Base-by-base conservation (phyloP, 2,888 invertebrate species). In the Heliconius aoede region DNA sequence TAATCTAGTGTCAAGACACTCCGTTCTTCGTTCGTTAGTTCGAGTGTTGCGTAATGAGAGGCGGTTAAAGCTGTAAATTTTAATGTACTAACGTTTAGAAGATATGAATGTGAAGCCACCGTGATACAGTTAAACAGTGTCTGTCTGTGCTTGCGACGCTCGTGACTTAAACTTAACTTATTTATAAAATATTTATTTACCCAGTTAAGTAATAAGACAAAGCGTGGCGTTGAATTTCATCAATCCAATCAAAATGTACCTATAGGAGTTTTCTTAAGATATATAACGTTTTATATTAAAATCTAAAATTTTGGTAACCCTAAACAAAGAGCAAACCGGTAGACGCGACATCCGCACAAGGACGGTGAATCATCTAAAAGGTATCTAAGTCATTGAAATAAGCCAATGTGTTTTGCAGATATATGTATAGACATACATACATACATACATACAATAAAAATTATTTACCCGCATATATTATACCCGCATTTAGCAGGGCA, bases 341-440 rank as follows among this genome's bases (percentile, higher is more conserved):
- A 74, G 74, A 67, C 26, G 36, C 36, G 55, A 69, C 51, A 55
- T 69, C 55, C 69, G 73, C 55, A 24, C 65, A 74, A 68, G 74
- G 74, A 61, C 60, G 28, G 55, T 74, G 68, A 74, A 68, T 68
- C 40, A 28, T 24, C 40, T 68, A 60, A 68, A 28, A 28, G 68
- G 18, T 46, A 67, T 74, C 30, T 74, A 68, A 55, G 55, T 55
- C n/a, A 68, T 28, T 72, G 60, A 60, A 40, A 60, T 60, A 40
- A 60, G 60, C 21, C 36, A 36, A 58, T 72, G 58, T 40, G 18
- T 58, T 72, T 60, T 26, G 21, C 40, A 60, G 60, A 28, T 72
- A 30, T 69, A n/a, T 21, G 2, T 68, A 67, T n/a, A 9, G 9
- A 1, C n/a, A 28, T 24, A 65, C 7, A n/a, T n/a, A 15, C 3